A percentile compares a stretch with the other conserved stretches of the same genome.
Conservation (phyloP, 2,888 invertebrate genomes). For the Tipula confusa region DNA sequence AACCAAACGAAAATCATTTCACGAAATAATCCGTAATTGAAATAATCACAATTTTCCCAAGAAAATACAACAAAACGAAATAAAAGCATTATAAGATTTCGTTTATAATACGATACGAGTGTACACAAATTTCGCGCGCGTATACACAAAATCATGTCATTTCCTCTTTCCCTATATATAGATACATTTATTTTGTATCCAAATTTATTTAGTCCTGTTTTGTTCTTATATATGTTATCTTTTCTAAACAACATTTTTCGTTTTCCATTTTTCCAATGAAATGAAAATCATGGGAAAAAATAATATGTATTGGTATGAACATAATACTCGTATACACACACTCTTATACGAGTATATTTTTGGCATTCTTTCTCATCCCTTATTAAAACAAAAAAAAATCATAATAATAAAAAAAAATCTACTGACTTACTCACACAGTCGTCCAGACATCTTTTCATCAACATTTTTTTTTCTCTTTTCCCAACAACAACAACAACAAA, state of each 20-base stretch:
- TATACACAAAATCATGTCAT: neutral
- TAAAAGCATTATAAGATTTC: neutral
- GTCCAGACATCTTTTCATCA: conserved; percentile 30
- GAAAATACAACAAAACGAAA: neutral
- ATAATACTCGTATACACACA: neutral
- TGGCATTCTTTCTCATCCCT: conserved; percentile 20
- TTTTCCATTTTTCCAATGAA: neutral
- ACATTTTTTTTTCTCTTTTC: conserved; percentile 15
- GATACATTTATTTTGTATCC: neutral
- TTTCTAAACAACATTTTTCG: neutral
- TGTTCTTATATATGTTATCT: neutral
- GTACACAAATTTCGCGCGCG: no score
- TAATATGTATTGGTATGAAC: neutral
- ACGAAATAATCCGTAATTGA: no score
- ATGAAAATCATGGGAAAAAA: neutral
- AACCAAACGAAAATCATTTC: no score
- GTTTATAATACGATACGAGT: neutral
- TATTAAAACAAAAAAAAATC: conserved; percentile 6
- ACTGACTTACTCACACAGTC: conserved; percentile 29
- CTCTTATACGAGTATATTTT: neutral
- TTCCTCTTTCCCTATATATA: neutral
- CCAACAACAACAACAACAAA: neutral
- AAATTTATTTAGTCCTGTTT: conserved; percentile 26
- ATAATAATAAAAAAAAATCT: neutral
- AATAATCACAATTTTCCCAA: neutral